phyloP scores from a whole-genome alignment of 2,797 vertebrate species.

The Amblyraja radiata region DNA sequence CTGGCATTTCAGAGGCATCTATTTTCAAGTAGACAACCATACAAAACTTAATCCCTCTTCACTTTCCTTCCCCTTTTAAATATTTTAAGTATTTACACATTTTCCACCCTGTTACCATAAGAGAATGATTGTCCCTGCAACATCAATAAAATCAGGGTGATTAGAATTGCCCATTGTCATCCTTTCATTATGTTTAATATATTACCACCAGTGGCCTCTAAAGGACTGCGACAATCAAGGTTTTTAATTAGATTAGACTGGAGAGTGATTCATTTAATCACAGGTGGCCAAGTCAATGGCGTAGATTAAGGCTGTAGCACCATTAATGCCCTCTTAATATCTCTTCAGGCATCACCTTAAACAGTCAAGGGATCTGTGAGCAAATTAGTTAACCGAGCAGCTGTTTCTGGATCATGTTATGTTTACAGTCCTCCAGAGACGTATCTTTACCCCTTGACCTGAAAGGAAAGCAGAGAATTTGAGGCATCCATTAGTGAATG shows the following conservation, averaged over 20 bases:
- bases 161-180: neutral
- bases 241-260: slow-evolving; percentile 4
- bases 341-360: slow-evolving; percentile 34
- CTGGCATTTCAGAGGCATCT: neutral
- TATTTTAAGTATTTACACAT: neutral
- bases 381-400: slow-evolving; percentile 29
- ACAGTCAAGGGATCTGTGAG: slow-evolving; percentile 28
- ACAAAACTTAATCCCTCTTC: neutral
- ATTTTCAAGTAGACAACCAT: neutral
- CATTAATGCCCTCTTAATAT: slow-evolving; percentile 35
- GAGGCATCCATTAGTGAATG: slow-evolving; percentile 24
- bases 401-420: slow-evolving; percentile 32
- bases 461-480: neutral
- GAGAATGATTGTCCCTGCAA: slow-evolving; percentile 6
- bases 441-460: slow-evolving; percentile 18
- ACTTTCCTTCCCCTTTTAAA: neutral
- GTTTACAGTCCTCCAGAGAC: slow-evolving; percentile 37
- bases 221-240: neutral
- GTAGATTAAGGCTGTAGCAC: neutral
- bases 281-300: neutral
- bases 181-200: slow-evolving; percentile 3
- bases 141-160: neutral
- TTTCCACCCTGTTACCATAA: neutral
- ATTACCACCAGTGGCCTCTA: neutral
- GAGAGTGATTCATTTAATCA: slow-evolving; percentile 25